Conservation (phyloP, 2,797 vertebrate species). For the Telmatherina bonti region DNA sequence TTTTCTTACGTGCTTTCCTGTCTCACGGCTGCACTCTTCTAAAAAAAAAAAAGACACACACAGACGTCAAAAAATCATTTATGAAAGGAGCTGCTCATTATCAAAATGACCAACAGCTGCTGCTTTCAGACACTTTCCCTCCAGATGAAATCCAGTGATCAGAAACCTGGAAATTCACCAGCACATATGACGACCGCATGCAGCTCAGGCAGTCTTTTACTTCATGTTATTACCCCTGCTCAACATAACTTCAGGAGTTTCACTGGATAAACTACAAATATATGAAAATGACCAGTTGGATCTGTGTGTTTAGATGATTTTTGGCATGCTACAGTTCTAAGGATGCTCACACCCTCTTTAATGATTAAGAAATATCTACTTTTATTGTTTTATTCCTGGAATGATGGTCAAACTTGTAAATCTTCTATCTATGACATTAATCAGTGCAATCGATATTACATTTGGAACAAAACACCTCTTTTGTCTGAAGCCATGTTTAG, state of each 20-base stretch:
- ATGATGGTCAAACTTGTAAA: too few species aligned
- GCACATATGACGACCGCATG: slow-evolving; percentile 1
- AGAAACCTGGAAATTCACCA: neutral
- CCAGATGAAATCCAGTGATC: slow-evolving; percentile 4
- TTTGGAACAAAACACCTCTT: neutral
- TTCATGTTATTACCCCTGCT: slow-evolving; percentile 13
- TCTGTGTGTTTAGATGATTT: too few species aligned
- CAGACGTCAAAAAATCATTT: neutral
- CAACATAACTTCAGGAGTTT: slow-evolving; percentile 15
- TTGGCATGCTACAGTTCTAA: too few species aligned
- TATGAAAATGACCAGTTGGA: too few species aligned
- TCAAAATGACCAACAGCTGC: neutral
- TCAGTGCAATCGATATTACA: neutral
- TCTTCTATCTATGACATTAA: slow-evolving; percentile 8
- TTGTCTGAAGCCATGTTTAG: neutral
- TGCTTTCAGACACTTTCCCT: neutral
- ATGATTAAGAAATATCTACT: too few species aligned
- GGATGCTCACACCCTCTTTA: too few species aligned
- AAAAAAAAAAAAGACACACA: neutral
- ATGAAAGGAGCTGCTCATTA: neutral
- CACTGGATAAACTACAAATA: slow-evolving; percentile 23
- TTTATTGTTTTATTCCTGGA: too few species aligned
- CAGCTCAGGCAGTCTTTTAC: slow-evolving; percentile 18
- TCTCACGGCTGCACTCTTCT: neutral
- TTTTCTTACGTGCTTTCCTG: neutral